Base-by-base conservation (phyloP, 2,113 vertebrate genomes). In the Cygnus atratus region DNA sequence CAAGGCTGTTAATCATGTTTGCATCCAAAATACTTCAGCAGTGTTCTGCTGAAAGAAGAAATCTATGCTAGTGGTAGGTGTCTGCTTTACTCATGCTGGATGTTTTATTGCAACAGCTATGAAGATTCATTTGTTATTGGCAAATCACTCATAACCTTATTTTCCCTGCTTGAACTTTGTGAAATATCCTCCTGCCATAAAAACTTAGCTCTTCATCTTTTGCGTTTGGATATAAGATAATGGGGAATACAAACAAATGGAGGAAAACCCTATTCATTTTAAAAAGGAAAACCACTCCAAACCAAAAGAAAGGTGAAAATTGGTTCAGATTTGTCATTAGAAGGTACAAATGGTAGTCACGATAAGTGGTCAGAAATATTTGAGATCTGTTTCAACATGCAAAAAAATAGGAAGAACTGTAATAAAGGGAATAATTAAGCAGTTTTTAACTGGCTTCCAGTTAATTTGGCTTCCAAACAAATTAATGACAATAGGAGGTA, bases 101-200 rank as follows among this genome's bases (percentile, higher is more conserved):
- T 62, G n/a, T 81, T 88, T 75, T 68, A 31, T 75, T 93, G 80
- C 84, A 92, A 59, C 73, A 95, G 57, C 57, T 11, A 61, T 87
- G 50, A 88, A 67, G 20, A 77, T 84, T 92, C 2, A 16, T 81
- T 94, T 78, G 19, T 18, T 54, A 22, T 84, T 54, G 39, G 57
- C 86, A 81, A 81, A 87, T 71, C 58, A n/a, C 65, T 92, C 21
- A 29, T 37, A 72, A 39, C 70, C 48, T 84, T 39, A 61, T 57
- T 71, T 46, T 74, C 57, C 29, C 52, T 87, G 29, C 55, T 81
- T 84, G 55, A 71, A 63, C n/a, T 67, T 67, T 88, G n/a, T n/a
- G 52, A 75, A 78, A 35, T 37, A 39, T 11, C 19, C 29, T 74
- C 13, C 21, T 81, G 31, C 15, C 20, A 8, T 75, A 37, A 61